Evolutionary conservation across 1,140 invertebrate genomes (phyloP).

Genomic region (Heliconius congener): DNA sequence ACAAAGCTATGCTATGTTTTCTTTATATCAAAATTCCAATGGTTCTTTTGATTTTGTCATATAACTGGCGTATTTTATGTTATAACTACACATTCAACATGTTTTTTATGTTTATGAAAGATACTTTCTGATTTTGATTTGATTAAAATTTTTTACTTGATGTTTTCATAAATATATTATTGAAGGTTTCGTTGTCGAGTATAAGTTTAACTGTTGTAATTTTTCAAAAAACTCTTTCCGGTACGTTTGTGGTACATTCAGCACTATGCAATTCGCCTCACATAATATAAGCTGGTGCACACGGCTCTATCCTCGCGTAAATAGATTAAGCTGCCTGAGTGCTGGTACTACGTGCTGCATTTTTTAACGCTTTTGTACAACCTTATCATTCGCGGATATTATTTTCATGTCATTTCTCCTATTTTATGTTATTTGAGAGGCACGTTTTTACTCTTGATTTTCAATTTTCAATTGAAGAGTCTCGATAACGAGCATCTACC

Average conservation of each 20-base stretch:
- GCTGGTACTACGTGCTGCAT: constrained; percentile 29
- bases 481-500: constrained; percentile 25
- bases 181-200: too few relatives aligned
- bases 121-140: too few relatives aligned
- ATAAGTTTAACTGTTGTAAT: background rate
- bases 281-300: constrained; percentile 22
- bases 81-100: background rate
- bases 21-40: background rate
- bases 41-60: background rate
- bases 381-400: constrained; percentile 45
- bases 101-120: background rate
- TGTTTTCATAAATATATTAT: too few relatives aligned
- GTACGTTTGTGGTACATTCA: background rate
- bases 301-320: constrained; percentile 35
- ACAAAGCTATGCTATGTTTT: background rate
- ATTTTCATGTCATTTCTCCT: constrained; percentile 40
- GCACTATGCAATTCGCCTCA: background rate
- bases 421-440: constrained; percentile 33
- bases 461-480: constrained; percentile 26
- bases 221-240: background rate
- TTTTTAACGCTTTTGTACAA: constrained; percentile 36
- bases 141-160: too few relatives aligned
- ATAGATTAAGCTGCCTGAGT: constrained; percentile 38
- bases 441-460: constrained; percentile 36
- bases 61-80: background rate